A percentile compares a stretch with the other conserved stretches of the same genome.
Evolutionary conservation across 2,797 vertebrate species (phyloP).

Genomic region (Manis crassicaudata): DNA sequence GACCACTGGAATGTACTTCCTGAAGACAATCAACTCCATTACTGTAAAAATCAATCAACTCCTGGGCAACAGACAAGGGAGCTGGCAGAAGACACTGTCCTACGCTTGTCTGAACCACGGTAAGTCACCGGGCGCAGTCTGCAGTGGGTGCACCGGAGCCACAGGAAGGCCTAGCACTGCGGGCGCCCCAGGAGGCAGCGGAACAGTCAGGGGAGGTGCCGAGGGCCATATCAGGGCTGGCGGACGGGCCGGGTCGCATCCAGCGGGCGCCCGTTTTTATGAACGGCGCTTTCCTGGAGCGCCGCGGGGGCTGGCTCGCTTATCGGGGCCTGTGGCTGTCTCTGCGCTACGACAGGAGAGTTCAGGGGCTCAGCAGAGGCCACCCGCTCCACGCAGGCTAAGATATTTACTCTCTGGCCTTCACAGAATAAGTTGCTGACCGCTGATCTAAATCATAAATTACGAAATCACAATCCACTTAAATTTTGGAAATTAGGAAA

Average conservation of each 20-base stretch:
- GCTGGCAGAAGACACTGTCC: background rate
- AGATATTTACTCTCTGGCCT: background rate
- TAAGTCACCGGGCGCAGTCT: background rate
- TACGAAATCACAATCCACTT: slow-evolving; percentile 20
- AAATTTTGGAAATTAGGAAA: slow-evolving; percentile 39
- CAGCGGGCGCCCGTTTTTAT: background rate
- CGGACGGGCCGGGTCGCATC: background rate
- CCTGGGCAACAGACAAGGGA: background rate
- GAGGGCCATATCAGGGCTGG: background rate
- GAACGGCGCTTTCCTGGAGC: background rate
- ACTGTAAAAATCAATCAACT: slow-evolving; percentile 41
- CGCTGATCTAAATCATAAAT: background rate
- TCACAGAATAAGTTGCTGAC: slow-evolving; percentile 4
- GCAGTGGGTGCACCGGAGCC: background rate
- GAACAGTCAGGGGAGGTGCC: background rate
- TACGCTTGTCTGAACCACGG: background rate
- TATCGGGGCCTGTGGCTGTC: background rate
- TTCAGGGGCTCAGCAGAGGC: background rate
- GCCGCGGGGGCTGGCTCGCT: background rate
- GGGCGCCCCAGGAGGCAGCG: background rate
- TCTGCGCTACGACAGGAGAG: background rate
- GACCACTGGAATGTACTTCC: background rate
- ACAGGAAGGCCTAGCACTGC: background rate
- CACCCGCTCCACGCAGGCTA: background rate
- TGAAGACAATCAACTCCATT: background rate